Base-by-base conservation (phyloP, 2,113 vertebrate genomes). In the Onychorhynchus coronatus region DNA sequence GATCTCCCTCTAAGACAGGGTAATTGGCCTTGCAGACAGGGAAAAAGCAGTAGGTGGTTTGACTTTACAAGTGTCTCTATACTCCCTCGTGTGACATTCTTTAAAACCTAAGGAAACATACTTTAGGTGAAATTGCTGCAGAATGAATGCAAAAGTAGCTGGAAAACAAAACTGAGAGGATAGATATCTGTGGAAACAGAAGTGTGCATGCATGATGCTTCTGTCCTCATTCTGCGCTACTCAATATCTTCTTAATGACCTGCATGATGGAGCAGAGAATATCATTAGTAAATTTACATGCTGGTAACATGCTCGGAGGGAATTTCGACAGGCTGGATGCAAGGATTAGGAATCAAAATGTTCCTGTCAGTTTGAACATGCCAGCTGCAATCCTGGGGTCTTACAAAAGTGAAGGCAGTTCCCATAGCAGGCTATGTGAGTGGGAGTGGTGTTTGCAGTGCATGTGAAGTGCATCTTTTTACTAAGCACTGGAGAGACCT, bases 21-120 rank as follows among this genome's bases (percentile, higher is more conserved):
- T 95, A 96, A 96, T 95, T 96, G 55, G 89, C 76, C 83, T 95
- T 31, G 27, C 0, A 39, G 93, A 95, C 92, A 93, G 80, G 63
- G 68, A 89, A 95, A 94, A 95, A 95, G 68, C 96, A 96, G 94
- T 86, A 81, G 92, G 94, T 84, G 92, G 89, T 84, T 91, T 97
- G 94, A 86, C 83, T 96, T 96, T 89, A 86, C 76, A 67, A 93
- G 92, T 59, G 35, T 81, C 42, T 77, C 0, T 1, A 74, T 61
- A 47, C 83, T 91, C 83, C 92, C 76, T 81, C 2, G 1, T 88
- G 61, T 84, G 80, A 84, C 79, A 81, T 77, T 83, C 75, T 93
- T 88, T 86, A 91, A 71, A 97, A 88, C 76, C 41, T 47, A 67
- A 47, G 86, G 55, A 94, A 93, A 75, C 65, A 84, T 5, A 86